Evolutionary conservation across 92 coral and sea anemone genomes (phyloP).

Genomic region (Anthopleura xanthogrammica): DNA sequence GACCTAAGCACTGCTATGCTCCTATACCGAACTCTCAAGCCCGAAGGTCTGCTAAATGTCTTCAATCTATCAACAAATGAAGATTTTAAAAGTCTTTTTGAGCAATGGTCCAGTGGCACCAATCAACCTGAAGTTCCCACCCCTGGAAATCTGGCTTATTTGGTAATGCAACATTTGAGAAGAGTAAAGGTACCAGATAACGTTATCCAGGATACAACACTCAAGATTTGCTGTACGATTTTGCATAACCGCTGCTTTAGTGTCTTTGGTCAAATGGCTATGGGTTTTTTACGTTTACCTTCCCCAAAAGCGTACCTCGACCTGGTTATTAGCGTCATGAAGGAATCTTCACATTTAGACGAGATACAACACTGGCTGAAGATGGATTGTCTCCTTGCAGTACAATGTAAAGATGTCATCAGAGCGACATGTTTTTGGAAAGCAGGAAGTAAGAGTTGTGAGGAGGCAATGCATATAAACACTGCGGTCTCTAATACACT

Average conservation of each 20-base stretch:
- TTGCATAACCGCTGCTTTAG: not conserved
- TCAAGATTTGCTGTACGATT: not conserved
- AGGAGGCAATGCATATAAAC: conserved; percentile 5
- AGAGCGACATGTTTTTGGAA: conserved; percentile 32
- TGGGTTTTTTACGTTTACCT: not conserved
- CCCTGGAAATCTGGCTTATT: conserved; percentile 9
- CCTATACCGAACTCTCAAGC: not conserved
- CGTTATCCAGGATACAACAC: not conserved
- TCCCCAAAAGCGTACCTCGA: conserved; percentile 20
- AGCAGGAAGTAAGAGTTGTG: not conserved
- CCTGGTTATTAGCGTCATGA: conserved; percentile 26
- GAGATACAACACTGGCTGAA: conserved; percentile 31
- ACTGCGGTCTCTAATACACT: conserved; percentile 1
- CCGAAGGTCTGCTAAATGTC: not conserved
- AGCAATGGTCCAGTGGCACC: not conserved
- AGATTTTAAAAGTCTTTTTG: not conserved
- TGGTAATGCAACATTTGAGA: not conserved
- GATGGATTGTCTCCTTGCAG: conserved; percentile 19
- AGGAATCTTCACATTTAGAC: conserved; percentile 20
- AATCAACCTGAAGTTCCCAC: not conserved
- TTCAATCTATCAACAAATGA: not conserved
- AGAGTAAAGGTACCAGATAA: not conserved
- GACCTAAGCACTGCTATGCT: conserved; percentile 1
- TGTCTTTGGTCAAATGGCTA: not conserved
- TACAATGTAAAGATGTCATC: conserved; percentile 46